Evolutionary conservation across 2,888 invertebrate species (phyloP), one percentile per base, ranked within the genome.

Genomic region (Polietes domitor): DNA sequence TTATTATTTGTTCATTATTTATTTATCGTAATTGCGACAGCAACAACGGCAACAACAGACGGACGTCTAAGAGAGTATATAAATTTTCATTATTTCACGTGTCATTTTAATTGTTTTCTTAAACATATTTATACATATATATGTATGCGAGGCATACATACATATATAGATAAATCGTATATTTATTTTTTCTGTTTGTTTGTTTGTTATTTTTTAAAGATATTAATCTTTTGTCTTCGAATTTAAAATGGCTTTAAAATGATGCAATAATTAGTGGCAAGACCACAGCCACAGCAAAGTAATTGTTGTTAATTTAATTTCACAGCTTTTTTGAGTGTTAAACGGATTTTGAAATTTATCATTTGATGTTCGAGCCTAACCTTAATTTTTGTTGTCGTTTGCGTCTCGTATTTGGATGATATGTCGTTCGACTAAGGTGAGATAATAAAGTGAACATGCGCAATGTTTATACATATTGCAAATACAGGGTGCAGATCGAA

Each of bases 201-300:
- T 65, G 28, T 76, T 15, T 19, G n/a, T 65, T 19, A 21, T n/a
- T 47, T 63, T 50, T 50, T 53, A 28, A 28, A 53, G 55, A 43
- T 53, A 55, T 41, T 72, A 43, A 63, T 63, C 53, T 21, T 65
- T 58, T 72, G 2, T 61, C 43, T 71, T 70, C 19, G 47, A 47
- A 10, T 47, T 19, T 72, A 17, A 37, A 55, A 47, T 17, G 53
- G 37, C 26, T 43, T 53, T 53, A 17, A 72, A n/a, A 70, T 82
- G 71, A 74, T 77, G 81, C 50, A 82, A 79, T 79, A 75, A 78
- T 82, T 79, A 75, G 75, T n/a, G n/a, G n/a, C n/a, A n/a, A n/a
- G n/a, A n/a, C n/a, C n/a, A 72, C 37, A 37, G 17, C 50, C 1
- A 63, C 9, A 32, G 32, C 15, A 41, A 19, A n/a, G 17, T 7